phyloP scores from a whole-genome alignment of 35 echinoderm and acorn worm species.

The Apostichopus japonicus region DNA sequence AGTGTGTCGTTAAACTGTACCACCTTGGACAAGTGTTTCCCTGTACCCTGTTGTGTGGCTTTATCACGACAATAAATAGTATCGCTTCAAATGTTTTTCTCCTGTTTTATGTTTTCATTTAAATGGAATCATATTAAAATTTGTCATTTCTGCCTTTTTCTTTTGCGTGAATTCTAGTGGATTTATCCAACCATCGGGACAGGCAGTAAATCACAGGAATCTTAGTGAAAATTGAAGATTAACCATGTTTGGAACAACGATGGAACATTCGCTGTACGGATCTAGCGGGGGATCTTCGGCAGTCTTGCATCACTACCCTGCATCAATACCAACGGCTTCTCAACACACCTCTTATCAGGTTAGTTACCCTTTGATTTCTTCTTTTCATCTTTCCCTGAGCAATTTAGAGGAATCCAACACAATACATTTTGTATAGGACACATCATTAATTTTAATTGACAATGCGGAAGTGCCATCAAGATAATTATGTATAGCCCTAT shows the following conservation, averaged over 20 bases:
- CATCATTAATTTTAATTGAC: too few species aligned
- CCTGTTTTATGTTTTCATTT: neutral
- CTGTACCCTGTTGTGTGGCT: too few species aligned
- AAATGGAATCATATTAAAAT: neutral
- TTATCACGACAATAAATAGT: too few species aligned
- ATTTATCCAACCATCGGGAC: neutral
- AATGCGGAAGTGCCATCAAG: too few species aligned
- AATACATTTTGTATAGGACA: too few species aligned
- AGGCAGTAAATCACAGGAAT: neutral
- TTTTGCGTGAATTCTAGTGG: neutral
- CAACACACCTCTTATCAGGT: constrained; percentile 54
- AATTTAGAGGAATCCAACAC: too few species aligned
- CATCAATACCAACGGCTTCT: constrained; percentile 18
- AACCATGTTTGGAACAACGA: constrained; percentile 45
- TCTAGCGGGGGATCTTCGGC: constrained; percentile 31
- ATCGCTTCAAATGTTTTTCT: too few species aligned
- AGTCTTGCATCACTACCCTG: constrained; percentile 53
- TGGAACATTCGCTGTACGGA: constrained; percentile 49
- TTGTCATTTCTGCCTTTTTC: neutral
- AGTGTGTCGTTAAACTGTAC: too few species aligned
- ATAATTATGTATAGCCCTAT: too few species aligned
- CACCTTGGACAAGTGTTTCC: too few species aligned
- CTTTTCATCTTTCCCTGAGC: neutral
- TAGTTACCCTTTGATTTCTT: neutral
- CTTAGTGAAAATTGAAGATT: neutral